Conservation (phyloP, 2,113 vertebrate genomes). For the Mirza zaza region DNA sequence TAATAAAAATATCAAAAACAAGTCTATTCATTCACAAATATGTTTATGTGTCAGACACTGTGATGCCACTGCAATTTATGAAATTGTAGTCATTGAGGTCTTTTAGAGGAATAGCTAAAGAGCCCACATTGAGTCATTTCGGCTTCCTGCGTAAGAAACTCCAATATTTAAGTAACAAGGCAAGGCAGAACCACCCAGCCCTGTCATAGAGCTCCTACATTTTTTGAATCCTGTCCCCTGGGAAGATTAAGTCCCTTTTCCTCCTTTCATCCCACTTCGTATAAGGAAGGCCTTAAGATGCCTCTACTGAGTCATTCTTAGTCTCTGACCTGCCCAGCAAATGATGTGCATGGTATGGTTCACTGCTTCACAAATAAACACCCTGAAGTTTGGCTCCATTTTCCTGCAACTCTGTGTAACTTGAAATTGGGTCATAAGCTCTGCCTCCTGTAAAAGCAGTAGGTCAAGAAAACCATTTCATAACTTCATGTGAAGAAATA, state of each 20-base stretch:
- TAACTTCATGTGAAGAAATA: constrained; percentile 54
- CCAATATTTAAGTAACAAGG: neutral
- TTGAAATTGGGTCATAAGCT: constrained; percentile 48
- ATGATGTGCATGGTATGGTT: neutral
- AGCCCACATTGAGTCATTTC: neutral
- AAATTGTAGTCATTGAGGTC: neutral
- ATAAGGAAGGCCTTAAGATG: neutral
- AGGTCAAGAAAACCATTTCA: constrained; percentile 67
- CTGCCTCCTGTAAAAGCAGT: constrained; percentile 38
- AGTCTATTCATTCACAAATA: neutral
- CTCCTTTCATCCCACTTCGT: neutral
- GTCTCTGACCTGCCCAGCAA: neutral
- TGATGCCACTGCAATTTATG: neutral
- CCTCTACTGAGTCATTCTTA: neutral
- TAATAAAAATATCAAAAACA: neutral
- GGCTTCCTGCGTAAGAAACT: neutral
- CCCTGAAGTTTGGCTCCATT: constrained; percentile 8
- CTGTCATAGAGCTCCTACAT: neutral
- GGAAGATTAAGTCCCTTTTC: neutral
- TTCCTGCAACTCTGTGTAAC: constrained; percentile 62
- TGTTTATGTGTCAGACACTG: neutral
- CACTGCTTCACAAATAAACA: constrained; percentile 52
- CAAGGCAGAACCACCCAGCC: neutral
- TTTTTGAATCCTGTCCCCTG: neutral
- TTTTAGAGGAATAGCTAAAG: neutral